Evolutionary conservation across 2,888 invertebrate genomes (phyloP).

Genomic region (Hofmannophila pseudospretella): DNA sequence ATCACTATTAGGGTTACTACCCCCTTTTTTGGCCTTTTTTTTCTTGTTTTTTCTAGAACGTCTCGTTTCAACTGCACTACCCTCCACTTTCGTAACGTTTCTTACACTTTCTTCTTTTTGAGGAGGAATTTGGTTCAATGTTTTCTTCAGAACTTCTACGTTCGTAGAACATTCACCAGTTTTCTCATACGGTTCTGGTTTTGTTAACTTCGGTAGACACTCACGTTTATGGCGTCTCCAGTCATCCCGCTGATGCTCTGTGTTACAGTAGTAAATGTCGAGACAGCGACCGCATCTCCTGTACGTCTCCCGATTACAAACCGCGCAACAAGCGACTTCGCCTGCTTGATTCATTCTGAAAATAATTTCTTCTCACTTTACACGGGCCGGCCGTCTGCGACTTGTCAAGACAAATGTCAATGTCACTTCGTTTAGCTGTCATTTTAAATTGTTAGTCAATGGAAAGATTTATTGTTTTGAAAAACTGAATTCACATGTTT

Average conservation of each 20-base stretch:
- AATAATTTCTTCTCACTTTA: slow-evolving; percentile 26
- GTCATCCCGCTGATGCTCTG: slow-evolving; percentile 86
- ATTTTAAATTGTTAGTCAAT: neutral
- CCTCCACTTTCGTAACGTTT: slow-evolving; percentile 24
- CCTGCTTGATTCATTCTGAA: slow-evolving; percentile 72
- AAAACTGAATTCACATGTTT: no score
- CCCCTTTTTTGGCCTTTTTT: slow-evolving; percentile 45
- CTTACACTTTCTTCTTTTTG: slow-evolving; percentile 21
- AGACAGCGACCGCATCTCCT: slow-evolving; percentile 87
- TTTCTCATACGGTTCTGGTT: slow-evolving; percentile 43
- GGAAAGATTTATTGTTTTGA: no score
- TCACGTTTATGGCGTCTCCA: slow-evolving; percentile 86
- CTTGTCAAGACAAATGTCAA: slow-evolving; percentile 42
- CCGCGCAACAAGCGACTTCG: slow-evolving; percentile 71
- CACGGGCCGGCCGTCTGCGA: slow-evolving; percentile 43
- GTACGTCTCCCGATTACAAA: slow-evolving; percentile 81
- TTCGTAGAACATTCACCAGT: slow-evolving; percentile 34
- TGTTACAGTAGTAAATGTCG: slow-evolving; percentile 85
- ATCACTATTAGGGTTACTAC: slow-evolving; percentile 42
- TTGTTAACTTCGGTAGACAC: slow-evolving; percentile 70
- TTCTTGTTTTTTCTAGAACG: slow-evolving; percentile 44
- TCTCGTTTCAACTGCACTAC: slow-evolving; percentile 36
- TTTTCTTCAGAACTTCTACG: slow-evolving; percentile 36
- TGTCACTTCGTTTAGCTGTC: slow-evolving; percentile 23
- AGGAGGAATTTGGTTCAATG: slow-evolving; percentile 25